Evolutionary conservation across 2,113 vertebrate species (phyloP).

Genomic region (Ictidomys tridecemlineatus): DNA sequence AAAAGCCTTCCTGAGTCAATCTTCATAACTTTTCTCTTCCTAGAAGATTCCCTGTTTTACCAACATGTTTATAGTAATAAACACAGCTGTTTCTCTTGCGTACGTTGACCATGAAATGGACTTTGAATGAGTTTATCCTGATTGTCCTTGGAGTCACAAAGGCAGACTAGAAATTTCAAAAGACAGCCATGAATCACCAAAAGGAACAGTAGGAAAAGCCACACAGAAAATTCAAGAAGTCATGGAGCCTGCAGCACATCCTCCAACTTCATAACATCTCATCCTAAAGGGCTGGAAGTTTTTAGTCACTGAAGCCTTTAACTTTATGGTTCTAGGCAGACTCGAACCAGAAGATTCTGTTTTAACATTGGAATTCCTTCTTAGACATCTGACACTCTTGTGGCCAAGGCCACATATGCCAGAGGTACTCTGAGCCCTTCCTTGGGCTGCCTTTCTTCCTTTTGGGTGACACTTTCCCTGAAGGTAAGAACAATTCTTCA

Average conservation of each 20-base stretch:
- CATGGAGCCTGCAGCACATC: fast-evolving
- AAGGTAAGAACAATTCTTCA: background rate
- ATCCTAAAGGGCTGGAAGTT: background rate
- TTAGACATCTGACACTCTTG: background rate
- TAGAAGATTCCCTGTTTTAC: background rate
- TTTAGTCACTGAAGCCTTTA: background rate
- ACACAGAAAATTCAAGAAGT: background rate
- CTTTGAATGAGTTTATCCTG: background rate
- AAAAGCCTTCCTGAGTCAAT: background rate
- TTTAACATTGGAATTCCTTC: background rate
- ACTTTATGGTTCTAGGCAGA: background rate
- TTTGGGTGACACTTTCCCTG: background rate
- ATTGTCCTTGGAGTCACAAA: background rate
- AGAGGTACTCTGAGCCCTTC: background rate
- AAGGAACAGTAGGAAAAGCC: background rate
- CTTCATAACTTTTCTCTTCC: conserved; percentile 16
- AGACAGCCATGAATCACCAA: background rate
- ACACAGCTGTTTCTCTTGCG: background rate
- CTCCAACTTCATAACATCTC: background rate
- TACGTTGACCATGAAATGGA: background rate
- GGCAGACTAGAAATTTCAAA: background rate
- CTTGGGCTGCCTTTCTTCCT: background rate
- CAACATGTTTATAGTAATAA: background rate
- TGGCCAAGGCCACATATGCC: background rate
- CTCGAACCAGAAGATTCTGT: background rate